Percentiles rank a stretch among this genome's conserved stretches.
phyloP scores from a whole-genome alignment of 2,797 vertebrate species.

The Nannoperca obscura region DNA sequence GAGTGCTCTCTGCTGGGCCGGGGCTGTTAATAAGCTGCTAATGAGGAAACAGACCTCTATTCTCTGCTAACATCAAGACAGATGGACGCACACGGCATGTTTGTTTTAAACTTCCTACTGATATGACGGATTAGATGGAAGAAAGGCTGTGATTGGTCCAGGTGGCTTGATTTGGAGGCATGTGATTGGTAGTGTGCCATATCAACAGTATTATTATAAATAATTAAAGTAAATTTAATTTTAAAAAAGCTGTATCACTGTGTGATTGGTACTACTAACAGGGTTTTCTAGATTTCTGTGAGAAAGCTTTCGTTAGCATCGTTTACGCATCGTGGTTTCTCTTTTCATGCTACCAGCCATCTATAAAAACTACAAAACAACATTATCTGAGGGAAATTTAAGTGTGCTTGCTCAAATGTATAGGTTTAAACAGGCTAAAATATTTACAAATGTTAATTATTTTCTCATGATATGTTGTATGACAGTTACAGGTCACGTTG shows the following conservation, averaged over 20 bases:
- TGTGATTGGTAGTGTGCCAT: background rate
- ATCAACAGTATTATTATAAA: background rate
- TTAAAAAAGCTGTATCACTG: slow-evolving; percentile 1
- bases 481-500: background rate
- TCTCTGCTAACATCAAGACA: slow-evolving; percentile 81
- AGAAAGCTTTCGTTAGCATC: no score
- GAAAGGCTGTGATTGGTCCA: slow-evolving; percentile 47
- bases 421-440: background rate
- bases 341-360: background rate
- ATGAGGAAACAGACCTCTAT: slow-evolving; percentile 83
- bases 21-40: slow-evolving; percentile 83
- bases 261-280: background rate
- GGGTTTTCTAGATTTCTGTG: background rate
- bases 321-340: background rate
- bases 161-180: background rate
- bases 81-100: slow-evolving; percentile 79
- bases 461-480: background rate
- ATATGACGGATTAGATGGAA: slow-evolving; percentile 64
- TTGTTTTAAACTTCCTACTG: slow-evolving; percentile 78
- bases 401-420: background rate
- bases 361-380: background rate
- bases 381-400: background rate
- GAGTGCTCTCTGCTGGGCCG: slow-evolving; percentile 78
- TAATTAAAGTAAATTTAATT: background rate
- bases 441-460: background rate